A percentile compares a stretch with the other conserved stretches of the same genome.
These are phyloP conservation scores for Alectura lathami DNA, from an alignment of 2,113 vertebrate genomes.

Conservation along the genomic window DNA sequence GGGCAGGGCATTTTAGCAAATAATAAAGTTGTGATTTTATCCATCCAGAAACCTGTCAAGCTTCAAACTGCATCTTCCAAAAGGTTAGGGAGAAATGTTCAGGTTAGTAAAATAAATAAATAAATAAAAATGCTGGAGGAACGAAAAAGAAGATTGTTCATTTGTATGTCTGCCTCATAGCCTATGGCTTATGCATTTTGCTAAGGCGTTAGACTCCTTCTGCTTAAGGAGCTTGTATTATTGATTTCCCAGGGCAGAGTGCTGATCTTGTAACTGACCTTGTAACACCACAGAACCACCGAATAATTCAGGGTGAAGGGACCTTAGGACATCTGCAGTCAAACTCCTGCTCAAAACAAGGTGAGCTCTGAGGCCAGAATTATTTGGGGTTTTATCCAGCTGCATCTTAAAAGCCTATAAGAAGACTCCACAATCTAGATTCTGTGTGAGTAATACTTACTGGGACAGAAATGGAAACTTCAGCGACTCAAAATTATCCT, in stretches of 20 bases:
- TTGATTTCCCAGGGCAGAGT: neutral
- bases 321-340: neutral
- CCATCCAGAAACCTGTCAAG: neutral
- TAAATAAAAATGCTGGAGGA: neutral
- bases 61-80: neutral
- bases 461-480: neutral
- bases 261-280: neutral
- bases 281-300: neutral
- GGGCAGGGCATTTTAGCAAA: neutral
- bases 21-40: neutral
- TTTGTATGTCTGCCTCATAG: neutral
- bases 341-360: neutral
- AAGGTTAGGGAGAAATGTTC: neutral
- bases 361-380: neutral
- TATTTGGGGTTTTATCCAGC: neutral
- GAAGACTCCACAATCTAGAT: neutral
- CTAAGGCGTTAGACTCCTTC: neutral
- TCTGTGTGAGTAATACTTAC: neutral
- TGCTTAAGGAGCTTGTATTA: neutral
- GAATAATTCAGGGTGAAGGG: neutral
- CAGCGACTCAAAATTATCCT: neutral
- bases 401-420: neutral
- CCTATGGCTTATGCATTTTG: neutral
- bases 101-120: neutral
- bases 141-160: neutral